These are phyloP conservation scores for Xanthia togata DNA, from an alignment of 2,888 invertebrate species.

Conservation along the genomic window DNA sequence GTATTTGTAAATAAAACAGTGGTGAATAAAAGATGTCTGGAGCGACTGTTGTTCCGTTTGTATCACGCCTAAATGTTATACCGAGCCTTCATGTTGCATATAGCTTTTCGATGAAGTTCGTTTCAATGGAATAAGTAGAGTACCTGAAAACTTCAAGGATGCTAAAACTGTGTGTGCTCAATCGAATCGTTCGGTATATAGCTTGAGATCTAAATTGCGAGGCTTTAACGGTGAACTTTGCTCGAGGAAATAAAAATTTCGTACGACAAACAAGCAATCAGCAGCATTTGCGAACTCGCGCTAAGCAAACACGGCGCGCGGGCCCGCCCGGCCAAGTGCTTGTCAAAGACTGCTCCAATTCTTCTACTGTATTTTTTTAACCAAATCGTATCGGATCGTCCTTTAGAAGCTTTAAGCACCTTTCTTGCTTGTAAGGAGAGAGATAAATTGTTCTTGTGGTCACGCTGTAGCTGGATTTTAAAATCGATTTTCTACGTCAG, in stretches of 20 bases:
- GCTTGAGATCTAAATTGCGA: slow-evolving; percentile 73
- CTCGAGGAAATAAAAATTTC: slow-evolving; percentile 83
- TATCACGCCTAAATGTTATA: slow-evolving; percentile 28
- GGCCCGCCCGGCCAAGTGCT: slow-evolving; percentile 75
- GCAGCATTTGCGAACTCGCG: slow-evolving; percentile 85
- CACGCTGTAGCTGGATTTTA: slow-evolving; percentile 7
- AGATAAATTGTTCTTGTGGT: slow-evolving; percentile 15
- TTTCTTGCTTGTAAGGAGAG: slow-evolving; percentile 63
- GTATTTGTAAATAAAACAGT: slow-evolving; percentile 61
- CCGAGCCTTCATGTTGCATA: slow-evolving; percentile 23
- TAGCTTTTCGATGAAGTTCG: slow-evolving; percentile 27
- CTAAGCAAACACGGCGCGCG: slow-evolving; percentile 80
- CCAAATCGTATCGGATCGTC: slow-evolving; percentile 71
- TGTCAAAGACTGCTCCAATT: slow-evolving; percentile 83
- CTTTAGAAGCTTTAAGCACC: slow-evolving; percentile 67
- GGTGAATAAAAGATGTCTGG: slow-evolving; percentile 62
- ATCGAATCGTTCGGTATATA: slow-evolving; percentile 49
- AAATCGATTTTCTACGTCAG: neutral
- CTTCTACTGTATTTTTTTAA: slow-evolving; percentile 79
- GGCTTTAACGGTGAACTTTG: slow-evolving; percentile 73
- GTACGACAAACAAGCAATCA: slow-evolving; percentile 88
- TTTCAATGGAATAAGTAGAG: slow-evolving; percentile 5
- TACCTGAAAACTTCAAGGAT: slow-evolving; percentile 35
- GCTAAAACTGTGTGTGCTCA: slow-evolving; percentile 51
- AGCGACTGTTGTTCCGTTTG: slow-evolving; percentile 35